phyloP scores from a whole-genome alignment of 53 echinoderm and acorn worm genomes.

The Astropecten irregularis region DNA sequence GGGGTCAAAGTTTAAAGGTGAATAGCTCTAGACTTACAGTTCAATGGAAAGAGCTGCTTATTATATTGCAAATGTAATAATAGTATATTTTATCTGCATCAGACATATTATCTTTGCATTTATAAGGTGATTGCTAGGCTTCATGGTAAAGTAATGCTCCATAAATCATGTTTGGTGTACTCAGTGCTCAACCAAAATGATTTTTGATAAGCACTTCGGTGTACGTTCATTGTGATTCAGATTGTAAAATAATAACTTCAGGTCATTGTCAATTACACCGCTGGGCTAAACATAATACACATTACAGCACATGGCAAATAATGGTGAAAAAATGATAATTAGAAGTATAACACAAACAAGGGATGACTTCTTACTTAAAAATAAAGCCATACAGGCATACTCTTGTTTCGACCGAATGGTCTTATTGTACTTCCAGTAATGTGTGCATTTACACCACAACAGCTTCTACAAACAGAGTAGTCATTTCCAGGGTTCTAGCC shows the following conservation, averaged over 20 bases:
- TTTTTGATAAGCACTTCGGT: constrained; percentile 43
- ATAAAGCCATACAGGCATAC: too few species aligned
- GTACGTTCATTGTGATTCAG: constrained; percentile 40
- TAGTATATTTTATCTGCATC: background rate
- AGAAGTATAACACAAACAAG: too few species aligned
- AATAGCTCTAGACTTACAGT: background rate
- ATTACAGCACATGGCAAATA: background rate
- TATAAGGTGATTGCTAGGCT: background rate
- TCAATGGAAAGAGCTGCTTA: too few species aligned
- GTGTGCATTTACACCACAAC: too few species aligned
- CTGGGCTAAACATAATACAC: background rate
- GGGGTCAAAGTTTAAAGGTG: constrained; percentile 39
- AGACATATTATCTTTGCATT: constrained; percentile 24
- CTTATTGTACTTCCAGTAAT: too few species aligned
- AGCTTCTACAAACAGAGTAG: too few species aligned
- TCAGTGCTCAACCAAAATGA: constrained; percentile 29
- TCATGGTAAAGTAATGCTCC: constrained; percentile 19
- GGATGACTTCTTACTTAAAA: too few species aligned
- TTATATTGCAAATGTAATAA: too few species aligned
- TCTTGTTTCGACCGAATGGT: too few species aligned
- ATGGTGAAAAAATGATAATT: background rate
- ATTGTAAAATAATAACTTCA: constrained; percentile 26
- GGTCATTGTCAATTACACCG: background rate
- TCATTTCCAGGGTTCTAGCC: too few species aligned
- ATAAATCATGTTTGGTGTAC: constrained; percentile 46